phyloP scores from a whole-genome alignment of 1,140 invertebrate genomes.

The Drosophila aff. region DNA sequence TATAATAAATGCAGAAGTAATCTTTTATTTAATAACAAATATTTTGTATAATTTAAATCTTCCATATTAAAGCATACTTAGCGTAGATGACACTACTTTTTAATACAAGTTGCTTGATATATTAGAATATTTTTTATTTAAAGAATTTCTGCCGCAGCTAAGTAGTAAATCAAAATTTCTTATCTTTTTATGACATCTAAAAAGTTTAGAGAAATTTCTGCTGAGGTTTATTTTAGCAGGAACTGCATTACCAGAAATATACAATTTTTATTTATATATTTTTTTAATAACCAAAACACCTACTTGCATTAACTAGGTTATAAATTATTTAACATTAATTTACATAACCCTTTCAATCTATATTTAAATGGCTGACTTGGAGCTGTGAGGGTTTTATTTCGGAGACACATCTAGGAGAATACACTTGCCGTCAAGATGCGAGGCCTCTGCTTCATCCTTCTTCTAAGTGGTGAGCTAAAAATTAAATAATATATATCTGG shows the following conservation, averaged over 20 bases:
- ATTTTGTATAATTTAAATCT: no score
- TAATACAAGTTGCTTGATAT: no score
- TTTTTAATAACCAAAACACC: not conserved
- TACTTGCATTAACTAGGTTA: not conserved
- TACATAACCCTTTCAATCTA: not conserved
- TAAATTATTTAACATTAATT: not conserved
- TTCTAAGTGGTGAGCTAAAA: not conserved
- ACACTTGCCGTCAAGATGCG: not conserved
- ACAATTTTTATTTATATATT: not conserved
- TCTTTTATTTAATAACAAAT: no score
- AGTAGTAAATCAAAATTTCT: no score
- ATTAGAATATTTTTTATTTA: no score
- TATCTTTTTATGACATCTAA: no score
- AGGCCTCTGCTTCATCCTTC: not conserved
- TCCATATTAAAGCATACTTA: no score
- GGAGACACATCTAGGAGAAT: not conserved
- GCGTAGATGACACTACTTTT: no score
- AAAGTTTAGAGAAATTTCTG: not conserved
- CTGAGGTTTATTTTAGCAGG: not conserved
- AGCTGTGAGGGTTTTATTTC: not conserved
- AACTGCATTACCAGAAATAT: not conserved
- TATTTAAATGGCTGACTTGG: not conserved
- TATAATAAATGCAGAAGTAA: no score
- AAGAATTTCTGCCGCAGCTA: no score
- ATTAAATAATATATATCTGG: not conserved